A percentile compares a stretch with the other conserved stretches of the same genome.
Conservation (phyloP, 2,888 invertebrate genomes). For the Spodoptera littoralis region DNA sequence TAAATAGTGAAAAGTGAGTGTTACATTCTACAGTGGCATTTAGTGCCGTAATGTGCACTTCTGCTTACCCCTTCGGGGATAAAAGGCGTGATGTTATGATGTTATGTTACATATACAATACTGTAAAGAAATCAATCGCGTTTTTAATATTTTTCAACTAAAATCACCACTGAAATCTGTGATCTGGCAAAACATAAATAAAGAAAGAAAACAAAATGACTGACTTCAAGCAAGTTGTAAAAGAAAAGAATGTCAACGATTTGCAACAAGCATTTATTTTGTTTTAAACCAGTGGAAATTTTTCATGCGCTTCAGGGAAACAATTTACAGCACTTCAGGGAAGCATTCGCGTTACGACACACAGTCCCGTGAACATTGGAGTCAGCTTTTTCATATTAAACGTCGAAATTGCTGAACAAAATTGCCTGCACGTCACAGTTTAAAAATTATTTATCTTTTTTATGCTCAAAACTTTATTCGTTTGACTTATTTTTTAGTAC, state of each 20-base stretch:
- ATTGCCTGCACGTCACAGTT: background rate
- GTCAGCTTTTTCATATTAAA: constrained; percentile 17
- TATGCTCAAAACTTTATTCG: no score
- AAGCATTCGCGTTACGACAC: constrained; percentile 27
- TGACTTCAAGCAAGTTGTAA: constrained; percentile 1
- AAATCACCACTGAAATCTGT: no score
- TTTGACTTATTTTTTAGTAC: no score
- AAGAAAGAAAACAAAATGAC: constrained; percentile 1
- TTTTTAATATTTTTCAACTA: no score
- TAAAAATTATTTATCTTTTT: background rate
- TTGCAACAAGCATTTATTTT: constrained; percentile 38
- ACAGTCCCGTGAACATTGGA: constrained; percentile 10
- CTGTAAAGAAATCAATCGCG: no score
- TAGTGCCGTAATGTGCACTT: no score
- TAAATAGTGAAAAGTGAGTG: no score
- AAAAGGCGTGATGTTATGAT: no score
- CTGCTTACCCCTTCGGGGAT: no score
- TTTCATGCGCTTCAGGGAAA: constrained; percentile 22
- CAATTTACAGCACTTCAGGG: constrained; percentile 29
- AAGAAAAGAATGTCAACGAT: constrained; percentile 21
- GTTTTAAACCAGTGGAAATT: constrained; percentile 15
- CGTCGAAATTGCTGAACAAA: constrained; percentile 12
- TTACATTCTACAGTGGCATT: no score
- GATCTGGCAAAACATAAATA: constrained; percentile 5
- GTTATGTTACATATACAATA: no score